phyloP scores from a whole-genome alignment of 2,888 invertebrate genomes.

The Dryobotodes eremita region DNA sequence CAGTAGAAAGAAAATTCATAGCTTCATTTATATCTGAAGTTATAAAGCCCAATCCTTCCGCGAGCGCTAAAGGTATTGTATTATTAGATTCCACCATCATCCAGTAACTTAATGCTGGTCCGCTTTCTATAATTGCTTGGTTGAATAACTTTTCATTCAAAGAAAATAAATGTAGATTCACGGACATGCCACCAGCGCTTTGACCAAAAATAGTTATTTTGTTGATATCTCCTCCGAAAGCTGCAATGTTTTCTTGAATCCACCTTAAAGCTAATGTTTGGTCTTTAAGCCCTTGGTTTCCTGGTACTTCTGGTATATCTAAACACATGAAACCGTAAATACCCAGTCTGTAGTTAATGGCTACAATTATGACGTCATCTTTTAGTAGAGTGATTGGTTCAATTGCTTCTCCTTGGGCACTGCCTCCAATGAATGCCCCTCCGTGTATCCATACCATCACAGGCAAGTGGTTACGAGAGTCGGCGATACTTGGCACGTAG shows the following conservation, averaged over 20 bases:
- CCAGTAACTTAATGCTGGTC: slow-evolving; percentile 49
- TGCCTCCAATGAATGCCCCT: slow-evolving; percentile 36
- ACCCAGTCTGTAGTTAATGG: slow-evolving; percentile 51
- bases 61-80: slow-evolving; percentile 32
- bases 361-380: slow-evolving; percentile 50
- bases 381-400: slow-evolving; percentile 30
- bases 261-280: slow-evolving; percentile 72
- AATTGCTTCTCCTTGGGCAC: background rate
- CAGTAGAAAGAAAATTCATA: slow-evolving; percentile 28
- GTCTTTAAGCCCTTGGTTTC: slow-evolving; percentile 76
- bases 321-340: slow-evolving; percentile 72
- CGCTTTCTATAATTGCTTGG: slow-evolving; percentile 50
- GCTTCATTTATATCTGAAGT: slow-evolving; percentile 40
- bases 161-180: slow-evolving; percentile 52
- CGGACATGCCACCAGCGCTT: slow-evolving; percentile 70
- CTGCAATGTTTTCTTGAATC: slow-evolving; percentile 71
- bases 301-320: slow-evolving; percentile 67
- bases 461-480: slow-evolving; percentile 36
- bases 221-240: slow-evolving; percentile 56
- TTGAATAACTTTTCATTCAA: slow-evolving; percentile 49
- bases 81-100: slow-evolving; percentile 46
- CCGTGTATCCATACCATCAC: slow-evolving; percentile 56
- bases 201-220: slow-evolving; percentile 70
- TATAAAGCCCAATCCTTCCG: slow-evolving; percentile 25
- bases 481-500: slow-evolving; percentile 63